Percentiles rank a stretch among this genome's conserved stretches.
phyloP scores from a whole-genome alignment of 2,797 vertebrate species.

The Arctocebus calabarensis region DNA sequence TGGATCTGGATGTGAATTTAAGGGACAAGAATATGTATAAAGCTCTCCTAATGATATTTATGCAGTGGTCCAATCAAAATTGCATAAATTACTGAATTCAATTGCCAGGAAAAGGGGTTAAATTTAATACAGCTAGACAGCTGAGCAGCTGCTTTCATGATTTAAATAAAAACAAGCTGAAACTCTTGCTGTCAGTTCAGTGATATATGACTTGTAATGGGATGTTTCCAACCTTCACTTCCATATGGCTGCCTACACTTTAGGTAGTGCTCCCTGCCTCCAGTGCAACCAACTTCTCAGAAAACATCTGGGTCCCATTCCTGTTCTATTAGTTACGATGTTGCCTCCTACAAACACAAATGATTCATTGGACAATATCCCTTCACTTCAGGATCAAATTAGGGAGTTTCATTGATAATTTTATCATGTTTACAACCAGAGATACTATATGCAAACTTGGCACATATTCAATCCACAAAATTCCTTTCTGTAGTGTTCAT shows the following conservation, averaged over 20 bases:
- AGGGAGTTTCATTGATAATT: conserved; percentile 89
- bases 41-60: conserved; percentile 71
- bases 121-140: conserved; percentile 90
- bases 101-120: conserved; percentile 90
- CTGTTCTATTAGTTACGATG: conserved; percentile 83
- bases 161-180: conserved; percentile 96
- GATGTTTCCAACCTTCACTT: conserved; percentile 95
- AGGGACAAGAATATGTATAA: conserved; percentile 68
- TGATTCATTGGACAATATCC: conserved; percentile 88
- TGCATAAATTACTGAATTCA: conserved; percentile 86
- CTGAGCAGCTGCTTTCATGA: conserved; percentile 94
- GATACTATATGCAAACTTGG: conserved; percentile 83
- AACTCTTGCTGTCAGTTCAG: conserved; percentile 93
- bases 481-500: conserved; percentile 1
- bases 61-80: conserved; percentile 80
- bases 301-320: conserved; percentile 93
- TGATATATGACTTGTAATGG: conserved; percentile 96
- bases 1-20: conserved; percentile 69
- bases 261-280: conserved; percentile 92
- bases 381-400: conserved; percentile 88
- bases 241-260: conserved; percentile 92
- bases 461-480: conserved; percentile 37
- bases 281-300: conserved; percentile 87
- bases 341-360: conserved; percentile 87
- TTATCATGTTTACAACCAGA: conserved; percentile 85